Evolutionary conservation across 2,113 vertebrate species (phyloP).

Genomic region (Otus sunia): DNA sequence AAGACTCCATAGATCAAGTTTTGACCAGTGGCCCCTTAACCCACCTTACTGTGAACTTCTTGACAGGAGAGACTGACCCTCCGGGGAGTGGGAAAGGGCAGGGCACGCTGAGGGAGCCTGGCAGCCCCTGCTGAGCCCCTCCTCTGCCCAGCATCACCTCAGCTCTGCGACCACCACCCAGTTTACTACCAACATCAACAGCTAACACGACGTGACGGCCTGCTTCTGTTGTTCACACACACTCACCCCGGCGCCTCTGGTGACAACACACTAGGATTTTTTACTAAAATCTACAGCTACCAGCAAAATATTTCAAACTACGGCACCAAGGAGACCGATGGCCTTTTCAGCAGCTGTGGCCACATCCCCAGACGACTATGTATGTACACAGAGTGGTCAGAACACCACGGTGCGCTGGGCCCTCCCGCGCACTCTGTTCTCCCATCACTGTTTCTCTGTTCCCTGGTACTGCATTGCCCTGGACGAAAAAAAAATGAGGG

Average conservation of each 20-base stretch:
- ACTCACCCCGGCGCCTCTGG: background rate
- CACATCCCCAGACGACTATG: background rate
- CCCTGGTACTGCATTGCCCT: background rate
- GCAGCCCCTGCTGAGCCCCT: background rate
- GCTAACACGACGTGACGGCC: background rate
- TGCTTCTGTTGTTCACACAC: background rate
- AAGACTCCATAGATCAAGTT: conserved; percentile 35
- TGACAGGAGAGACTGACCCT: conserved; percentile 41
- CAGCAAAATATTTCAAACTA: background rate
- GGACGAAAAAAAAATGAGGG: background rate
- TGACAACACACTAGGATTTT: background rate
- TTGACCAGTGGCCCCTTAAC: background rate
- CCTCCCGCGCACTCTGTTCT: background rate
- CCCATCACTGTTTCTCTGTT: background rate
- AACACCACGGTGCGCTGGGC: too few relatives aligned
- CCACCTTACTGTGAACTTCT: conserved; percentile 14
- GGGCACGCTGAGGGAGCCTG: background rate
- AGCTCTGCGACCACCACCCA: background rate
- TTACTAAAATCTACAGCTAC: background rate
- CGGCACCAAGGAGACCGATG: background rate
- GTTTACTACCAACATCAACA: background rate
- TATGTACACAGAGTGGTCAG: background rate
- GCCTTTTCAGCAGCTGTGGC: background rate
- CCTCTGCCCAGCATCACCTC: background rate
- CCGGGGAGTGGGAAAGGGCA: conserved; percentile 29